Conservation (phyloP, 1,140 invertebrate genomes). For the Zophobas atratus region DNA sequence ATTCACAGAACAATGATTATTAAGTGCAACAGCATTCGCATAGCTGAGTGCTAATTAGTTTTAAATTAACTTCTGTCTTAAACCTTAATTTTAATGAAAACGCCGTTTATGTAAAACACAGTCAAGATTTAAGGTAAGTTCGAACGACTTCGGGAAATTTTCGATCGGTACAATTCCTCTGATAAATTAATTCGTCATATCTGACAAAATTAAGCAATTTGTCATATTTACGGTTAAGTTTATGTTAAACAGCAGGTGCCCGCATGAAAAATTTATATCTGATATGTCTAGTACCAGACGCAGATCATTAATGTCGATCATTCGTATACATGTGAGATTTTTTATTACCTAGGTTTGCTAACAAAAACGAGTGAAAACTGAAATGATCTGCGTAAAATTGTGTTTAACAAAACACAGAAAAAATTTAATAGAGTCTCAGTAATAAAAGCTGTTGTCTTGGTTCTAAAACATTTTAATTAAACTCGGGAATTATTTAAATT, state of each 20-base stretch:
- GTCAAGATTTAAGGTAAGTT: not conserved
- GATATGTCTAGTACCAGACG: no score
- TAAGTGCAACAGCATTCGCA: constrained; percentile 3
- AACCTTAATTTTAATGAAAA: not conserved
- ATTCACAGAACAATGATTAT: constrained; percentile 3
- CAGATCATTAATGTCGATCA: no score
- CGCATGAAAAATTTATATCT: not conserved
- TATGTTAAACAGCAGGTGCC: constrained; percentile 14
- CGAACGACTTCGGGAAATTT: constrained; percentile 16
- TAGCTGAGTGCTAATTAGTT: not conserved
- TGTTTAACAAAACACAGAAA: no score
- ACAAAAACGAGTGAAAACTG: no score
- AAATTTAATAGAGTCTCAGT: no score
- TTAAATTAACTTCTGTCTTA: not conserved
- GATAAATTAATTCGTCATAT: constrained; percentile 23
- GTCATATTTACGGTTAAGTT: constrained; percentile 17
- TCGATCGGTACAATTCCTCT: constrained; percentile 17
- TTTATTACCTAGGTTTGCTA: no score
- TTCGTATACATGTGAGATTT: no score
- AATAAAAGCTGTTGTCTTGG: no score
- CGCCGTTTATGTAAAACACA: not conserved
- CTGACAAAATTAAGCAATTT: constrained; percentile 1
- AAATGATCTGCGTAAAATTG: no score
- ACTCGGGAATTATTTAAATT: no score
- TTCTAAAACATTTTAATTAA: no score